These are phyloP conservation scores for Biston stratarius DNA, from an alignment of 2,888 invertebrate genomes.

Conservation along the genomic window DNA sequence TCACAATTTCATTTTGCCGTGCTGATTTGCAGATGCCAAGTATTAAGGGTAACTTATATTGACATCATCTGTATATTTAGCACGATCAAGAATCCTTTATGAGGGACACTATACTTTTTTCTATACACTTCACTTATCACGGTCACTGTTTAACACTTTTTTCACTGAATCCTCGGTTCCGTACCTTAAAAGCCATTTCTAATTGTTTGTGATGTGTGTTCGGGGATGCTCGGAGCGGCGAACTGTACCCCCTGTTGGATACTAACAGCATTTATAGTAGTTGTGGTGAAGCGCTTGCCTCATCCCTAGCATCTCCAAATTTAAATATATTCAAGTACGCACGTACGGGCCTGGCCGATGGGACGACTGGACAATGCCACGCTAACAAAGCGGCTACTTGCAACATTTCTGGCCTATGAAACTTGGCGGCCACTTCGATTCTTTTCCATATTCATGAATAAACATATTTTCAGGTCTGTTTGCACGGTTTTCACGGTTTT, in stretches of 20 bases:
- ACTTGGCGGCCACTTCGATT: slow-evolving; percentile 75
- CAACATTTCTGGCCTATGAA: slow-evolving; percentile 74
- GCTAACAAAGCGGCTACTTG: slow-evolving; percentile 80
- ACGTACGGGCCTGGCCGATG: slow-evolving; percentile 75
- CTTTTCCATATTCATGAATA: slow-evolving; percentile 61
- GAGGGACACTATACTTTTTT: slow-evolving; percentile 2
- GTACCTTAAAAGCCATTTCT: slow-evolving; percentile 83
- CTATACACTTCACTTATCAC: slow-evolving; percentile 33
- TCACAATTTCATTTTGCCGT: not conserved
- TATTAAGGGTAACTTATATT: not conserved
- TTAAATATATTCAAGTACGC: slow-evolving; percentile 87
- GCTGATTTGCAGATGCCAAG: slow-evolving; percentile 14
- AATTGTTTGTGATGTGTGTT: slow-evolving; percentile 66
- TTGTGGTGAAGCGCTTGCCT: slow-evolving; percentile 71
- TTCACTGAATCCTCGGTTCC: slow-evolving; percentile 54
- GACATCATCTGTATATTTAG: not conserved
- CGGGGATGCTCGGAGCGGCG: slow-evolving; percentile 73
- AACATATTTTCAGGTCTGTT: slow-evolving; percentile 64
- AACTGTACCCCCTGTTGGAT: slow-evolving; percentile 75
- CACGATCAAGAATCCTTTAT: slow-evolving; percentile 7
- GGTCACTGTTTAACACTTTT: slow-evolving; percentile 39
- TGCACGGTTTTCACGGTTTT: slow-evolving; percentile 57
- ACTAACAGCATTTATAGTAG: slow-evolving; percentile 78
- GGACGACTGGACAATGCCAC: slow-evolving; percentile 81
- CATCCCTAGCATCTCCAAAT: slow-evolving; percentile 85